Conservation (phyloP, 1,140 invertebrate genomes). For the honey bee (Apis mellifera) region Amel_HAv3.1 CM009941.2:4574001-4574500, state of each 20-base stretch:
- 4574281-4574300: too few relatives aligned
- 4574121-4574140: constrained; percentile 6
- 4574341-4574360: too few relatives aligned
- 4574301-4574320: too few relatives aligned
- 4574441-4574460: too few relatives aligned
- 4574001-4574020: neutral
- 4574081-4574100: neutral
- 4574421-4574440: too few relatives aligned
- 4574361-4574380: too few relatives aligned
- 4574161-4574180: neutral
- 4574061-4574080: constrained; percentile 11
- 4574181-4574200: neutral
- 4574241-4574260: neutral
- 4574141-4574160: constrained; percentile 9
- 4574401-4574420: too few relatives aligned
- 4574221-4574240: neutral
- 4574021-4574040: neutral
- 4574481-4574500: too few relatives aligned
- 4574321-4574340: too few relatives aligned
- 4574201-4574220: neutral
- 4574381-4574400: too few relatives aligned
- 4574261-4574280: neutral
- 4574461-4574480: too few relatives aligned
- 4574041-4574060: neutral
- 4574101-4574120: constrained; percentile 19